Percentiles rank a stretch among this genome's conserved stretches.
These are phyloP conservation scores for Oxyteleia sp. DNA, from an alignment of 2,888 invertebrate genomes.

Conservation along the genomic window DNA sequence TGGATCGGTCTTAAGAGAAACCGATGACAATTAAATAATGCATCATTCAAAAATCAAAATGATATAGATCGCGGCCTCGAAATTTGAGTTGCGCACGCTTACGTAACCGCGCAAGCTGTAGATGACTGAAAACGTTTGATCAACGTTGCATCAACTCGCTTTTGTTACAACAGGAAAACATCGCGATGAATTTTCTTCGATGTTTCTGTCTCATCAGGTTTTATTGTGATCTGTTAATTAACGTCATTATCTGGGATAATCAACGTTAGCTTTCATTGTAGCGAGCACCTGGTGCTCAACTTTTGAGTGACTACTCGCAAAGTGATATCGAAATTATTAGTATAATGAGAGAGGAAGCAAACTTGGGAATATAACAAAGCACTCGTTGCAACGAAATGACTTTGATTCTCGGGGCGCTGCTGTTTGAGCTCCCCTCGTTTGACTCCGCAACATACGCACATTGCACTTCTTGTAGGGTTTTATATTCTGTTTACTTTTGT, in stretches of 20 bases:
- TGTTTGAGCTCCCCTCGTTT: constrained; percentile 63
- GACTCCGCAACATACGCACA: constrained; percentile 30
- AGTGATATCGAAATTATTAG: constrained; percentile 44
- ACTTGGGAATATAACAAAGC: constrained; percentile 69
- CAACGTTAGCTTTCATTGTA: neutral
- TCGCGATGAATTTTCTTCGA: neutral
- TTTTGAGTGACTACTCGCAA: constrained; percentile 38
- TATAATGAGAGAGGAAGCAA: constrained; percentile 45
- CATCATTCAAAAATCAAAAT: neutral
- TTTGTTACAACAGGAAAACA: constrained; percentile 3
- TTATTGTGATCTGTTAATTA: constrained; percentile 20
- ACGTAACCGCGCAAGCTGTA: constrained; percentile 8
- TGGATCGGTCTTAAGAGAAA: too few relatives aligned
- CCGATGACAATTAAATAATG: neutral
- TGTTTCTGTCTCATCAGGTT: constrained; percentile 3
- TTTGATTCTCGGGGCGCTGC: constrained; percentile 62
- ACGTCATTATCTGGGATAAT: constrained; percentile 4
- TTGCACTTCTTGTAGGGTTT: constrained; percentile 40
- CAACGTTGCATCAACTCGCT: constrained; percentile 8
- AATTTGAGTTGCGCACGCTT: constrained; percentile 5
- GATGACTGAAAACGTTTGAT: constrained; percentile 13
- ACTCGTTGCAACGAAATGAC: constrained; percentile 76
- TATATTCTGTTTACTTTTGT: constrained; percentile 46
- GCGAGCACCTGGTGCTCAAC: neutral
- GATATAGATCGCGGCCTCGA: neutral